Conservation (phyloP, 2,113 vertebrate genomes). For the Neoarius graeffei region DNA sequence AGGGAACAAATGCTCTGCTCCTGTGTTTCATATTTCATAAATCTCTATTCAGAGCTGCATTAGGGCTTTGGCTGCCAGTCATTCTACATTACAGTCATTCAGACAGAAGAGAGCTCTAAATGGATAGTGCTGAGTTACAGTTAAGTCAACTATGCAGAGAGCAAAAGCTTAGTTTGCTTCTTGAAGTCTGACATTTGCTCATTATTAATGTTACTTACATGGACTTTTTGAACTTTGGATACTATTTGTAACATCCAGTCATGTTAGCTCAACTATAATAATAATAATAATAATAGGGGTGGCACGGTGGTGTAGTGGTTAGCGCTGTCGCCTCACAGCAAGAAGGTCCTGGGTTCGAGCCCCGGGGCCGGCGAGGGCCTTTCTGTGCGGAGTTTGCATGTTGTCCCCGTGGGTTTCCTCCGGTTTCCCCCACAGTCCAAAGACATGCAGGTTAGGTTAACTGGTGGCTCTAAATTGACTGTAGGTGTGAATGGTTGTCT, state of each 20-base stretch:
- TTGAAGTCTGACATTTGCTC: conserved; percentile 13
- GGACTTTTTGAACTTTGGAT: background rate
- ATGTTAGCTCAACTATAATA: background rate
- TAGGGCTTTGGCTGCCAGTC: conserved; percentile 59
- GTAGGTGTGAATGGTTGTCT: no score
- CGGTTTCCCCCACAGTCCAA: no score
- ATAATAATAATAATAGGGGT: background rate
- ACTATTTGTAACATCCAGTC: background rate
- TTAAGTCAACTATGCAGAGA: background rate
- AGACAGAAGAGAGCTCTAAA: conserved; percentile 28
- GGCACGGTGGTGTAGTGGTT: no score
- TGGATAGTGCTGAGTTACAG: conserved; percentile 32
- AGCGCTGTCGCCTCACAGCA: no score
- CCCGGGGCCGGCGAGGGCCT: no score
- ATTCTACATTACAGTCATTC: conserved; percentile 65
- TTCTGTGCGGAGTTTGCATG: no score
- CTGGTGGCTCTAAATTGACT: no score
- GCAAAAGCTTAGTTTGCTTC: background rate
- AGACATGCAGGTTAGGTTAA: no score
- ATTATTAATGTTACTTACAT: conserved; percentile 27
- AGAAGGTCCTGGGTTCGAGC: no score
- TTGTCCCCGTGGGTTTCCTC: no score
- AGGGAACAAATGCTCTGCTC: conserved; percentile 65
- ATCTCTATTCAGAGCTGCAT: conserved; percentile 62
- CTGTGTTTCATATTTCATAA: conserved; percentile 75